Conservation (phyloP, 2,797 vertebrate species). For the Phrynocephalus guinanensis region DNA sequence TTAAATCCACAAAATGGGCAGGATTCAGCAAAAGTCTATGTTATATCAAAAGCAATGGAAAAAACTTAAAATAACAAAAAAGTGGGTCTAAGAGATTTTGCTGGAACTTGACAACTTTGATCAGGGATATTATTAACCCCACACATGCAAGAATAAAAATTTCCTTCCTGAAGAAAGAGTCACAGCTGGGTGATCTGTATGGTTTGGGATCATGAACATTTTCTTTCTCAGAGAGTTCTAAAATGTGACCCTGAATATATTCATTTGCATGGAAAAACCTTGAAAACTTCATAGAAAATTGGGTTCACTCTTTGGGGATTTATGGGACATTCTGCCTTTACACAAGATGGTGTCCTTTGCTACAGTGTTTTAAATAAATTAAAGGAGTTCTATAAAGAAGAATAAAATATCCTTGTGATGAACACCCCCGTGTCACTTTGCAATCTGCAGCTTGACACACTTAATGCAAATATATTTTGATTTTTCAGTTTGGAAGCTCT, state of each 20-base stretch:
- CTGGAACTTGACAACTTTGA: neutral
- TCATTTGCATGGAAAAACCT: neutral
- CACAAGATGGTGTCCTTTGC: slow-evolving; percentile 8
- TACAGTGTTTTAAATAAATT: slow-evolving; percentile 23
- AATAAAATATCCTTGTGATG: slow-evolving; percentile 46
- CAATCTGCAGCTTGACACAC: slow-evolving; percentile 46
- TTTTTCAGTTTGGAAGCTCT: slow-evolving; percentile 59
- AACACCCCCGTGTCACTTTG: slow-evolving; percentile 57
- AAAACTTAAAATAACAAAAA: no score
- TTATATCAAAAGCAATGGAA: neutral
- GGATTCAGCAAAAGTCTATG: neutral
- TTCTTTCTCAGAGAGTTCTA: neutral
- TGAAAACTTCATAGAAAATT: neutral
- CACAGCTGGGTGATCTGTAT: neutral
- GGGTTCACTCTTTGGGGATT: slow-evolving; percentile 23
- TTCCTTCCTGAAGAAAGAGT: neutral
- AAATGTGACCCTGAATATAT: neutral
- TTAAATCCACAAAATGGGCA: neutral
- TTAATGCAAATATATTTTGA: slow-evolving; percentile 65
- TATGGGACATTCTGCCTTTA: slow-evolving; percentile 5
- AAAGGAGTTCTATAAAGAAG: slow-evolving; percentile 18
- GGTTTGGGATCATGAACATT: neutral
- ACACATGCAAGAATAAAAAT: neutral
- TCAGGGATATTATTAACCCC: slow-evolving; percentile 43
- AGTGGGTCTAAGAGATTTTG: neutral